phyloP scores from a whole-genome alignment of 2,113 vertebrate species.

The Nymphicus hollandicus region DNA sequence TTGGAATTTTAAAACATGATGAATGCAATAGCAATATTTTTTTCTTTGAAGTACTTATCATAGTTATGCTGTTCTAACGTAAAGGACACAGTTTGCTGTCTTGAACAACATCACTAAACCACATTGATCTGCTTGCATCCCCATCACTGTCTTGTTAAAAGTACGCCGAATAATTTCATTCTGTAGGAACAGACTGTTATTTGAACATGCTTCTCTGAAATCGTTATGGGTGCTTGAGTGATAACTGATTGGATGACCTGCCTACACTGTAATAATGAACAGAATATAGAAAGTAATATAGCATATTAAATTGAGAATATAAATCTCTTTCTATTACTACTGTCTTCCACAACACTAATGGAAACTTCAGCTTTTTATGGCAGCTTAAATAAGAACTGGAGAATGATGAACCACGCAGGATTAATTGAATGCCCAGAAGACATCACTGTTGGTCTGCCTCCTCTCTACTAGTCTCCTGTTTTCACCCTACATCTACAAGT shows the following conservation, averaged over 20 bases:
- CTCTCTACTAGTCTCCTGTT: neutral
- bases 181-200: neutral
- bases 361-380: constrained; percentile 51
- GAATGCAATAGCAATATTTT: neutral
- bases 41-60: neutral
- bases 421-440: constrained; percentile 31
- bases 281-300: constrained; percentile 44
- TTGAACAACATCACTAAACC: neutral
- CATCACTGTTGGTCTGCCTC: neutral
- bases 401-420: constrained; percentile 24
- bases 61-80: neutral
- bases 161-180: neutral
- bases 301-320: constrained; percentile 44
- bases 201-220: constrained; percentile 7
- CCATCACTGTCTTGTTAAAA: neutral
- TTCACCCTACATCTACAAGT: neutral
- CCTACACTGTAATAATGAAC: constrained; percentile 42
- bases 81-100: neutral
- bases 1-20: neutral
- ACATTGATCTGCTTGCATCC: neutral
- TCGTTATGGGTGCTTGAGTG: constrained; percentile 18
- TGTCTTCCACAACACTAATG: constrained; percentile 42
- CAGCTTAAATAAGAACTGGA: constrained; percentile 52
- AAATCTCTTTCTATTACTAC: constrained; percentile 62
- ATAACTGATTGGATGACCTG: constrained; percentile 56